Percentiles rank a stretch among this genome's conserved stretches.
Evolutionary conservation across 2,888 invertebrate species (phyloP).

Genomic region (Xestia rhomboidea): DNA sequence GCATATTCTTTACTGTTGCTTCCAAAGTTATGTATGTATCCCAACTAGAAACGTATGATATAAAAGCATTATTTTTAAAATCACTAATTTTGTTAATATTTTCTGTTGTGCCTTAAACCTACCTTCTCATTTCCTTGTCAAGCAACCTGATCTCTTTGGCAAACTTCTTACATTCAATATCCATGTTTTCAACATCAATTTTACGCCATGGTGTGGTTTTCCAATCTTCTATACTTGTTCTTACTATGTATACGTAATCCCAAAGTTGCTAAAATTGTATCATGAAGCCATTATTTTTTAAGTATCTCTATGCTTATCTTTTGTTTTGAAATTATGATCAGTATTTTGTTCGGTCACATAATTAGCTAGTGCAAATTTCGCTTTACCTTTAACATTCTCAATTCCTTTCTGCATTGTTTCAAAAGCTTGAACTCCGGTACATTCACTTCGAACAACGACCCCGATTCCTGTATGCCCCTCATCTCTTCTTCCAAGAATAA

Average conservation of each 20-base stretch:
- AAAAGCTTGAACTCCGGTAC: constrained; percentile 98
- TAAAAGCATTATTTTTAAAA: neutral
- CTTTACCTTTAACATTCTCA: constrained; percentile 95
- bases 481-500: constrained; percentile 96
- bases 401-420: constrained; percentile 97
- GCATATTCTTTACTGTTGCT: constrained; percentile 98
- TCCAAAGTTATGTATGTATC: constrained; percentile 97
- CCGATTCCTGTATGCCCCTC: constrained; percentile 96
- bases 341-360: neutral
- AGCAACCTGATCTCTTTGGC: constrained; percentile 97
- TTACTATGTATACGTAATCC: constrained; percentile 98
- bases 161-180: constrained; percentile 99
- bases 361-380: neutral
- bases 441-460: constrained; percentile 97
- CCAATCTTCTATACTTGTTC: constrained; percentile 98
- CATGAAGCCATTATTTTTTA: neutral
- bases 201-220: constrained; percentile 99
- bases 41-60: constrained; percentile 91
- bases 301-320: neutral
- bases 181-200: constrained; percentile 99
- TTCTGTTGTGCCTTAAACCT: neutral
- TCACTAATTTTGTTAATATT: neutral
- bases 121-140: constrained; percentile 98
- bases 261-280: constrained; percentile 94
- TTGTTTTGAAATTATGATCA: neutral